Conservation (phyloP, 2,797 vertebrate species). For the Spinus pinus region DNA sequence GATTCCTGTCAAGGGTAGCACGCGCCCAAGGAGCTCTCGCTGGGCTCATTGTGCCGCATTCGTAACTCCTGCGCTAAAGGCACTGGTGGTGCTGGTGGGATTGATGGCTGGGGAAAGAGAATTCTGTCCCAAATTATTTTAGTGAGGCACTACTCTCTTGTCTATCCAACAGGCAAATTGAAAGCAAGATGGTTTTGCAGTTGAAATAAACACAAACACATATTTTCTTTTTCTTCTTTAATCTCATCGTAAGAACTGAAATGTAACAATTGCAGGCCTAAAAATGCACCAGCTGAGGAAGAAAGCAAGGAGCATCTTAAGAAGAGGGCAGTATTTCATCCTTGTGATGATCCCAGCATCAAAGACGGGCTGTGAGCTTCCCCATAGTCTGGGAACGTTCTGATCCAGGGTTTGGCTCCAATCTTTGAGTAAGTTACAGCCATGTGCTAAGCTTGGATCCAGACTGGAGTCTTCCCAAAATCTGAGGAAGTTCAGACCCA, state of each 20-base stretch:
- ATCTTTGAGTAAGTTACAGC: background rate
- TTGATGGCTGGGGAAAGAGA: background rate
- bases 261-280: background rate
- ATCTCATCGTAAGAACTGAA: background rate
- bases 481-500: constrained; percentile 40
- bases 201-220: background rate
- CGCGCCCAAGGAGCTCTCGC: rapidly evolving
- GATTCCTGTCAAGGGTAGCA: background rate
- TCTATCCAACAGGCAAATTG: background rate
- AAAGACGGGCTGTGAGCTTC: background rate
- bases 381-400: background rate
- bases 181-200: background rate
- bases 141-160: background rate
- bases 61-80: rapidly evolving
- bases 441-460: constrained; percentile 20
- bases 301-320: background rate
- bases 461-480: constrained; percentile 53
- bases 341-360: background rate
- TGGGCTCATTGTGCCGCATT: rapidly evolving
- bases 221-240: background rate
- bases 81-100: background rate
- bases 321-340: background rate
- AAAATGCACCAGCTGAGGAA: background rate
- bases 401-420: constrained; percentile 9
- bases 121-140: background rate